Base-by-base conservation (phyloP, 2,888 invertebrate genomes). In the Apoda limacodes region DNA sequence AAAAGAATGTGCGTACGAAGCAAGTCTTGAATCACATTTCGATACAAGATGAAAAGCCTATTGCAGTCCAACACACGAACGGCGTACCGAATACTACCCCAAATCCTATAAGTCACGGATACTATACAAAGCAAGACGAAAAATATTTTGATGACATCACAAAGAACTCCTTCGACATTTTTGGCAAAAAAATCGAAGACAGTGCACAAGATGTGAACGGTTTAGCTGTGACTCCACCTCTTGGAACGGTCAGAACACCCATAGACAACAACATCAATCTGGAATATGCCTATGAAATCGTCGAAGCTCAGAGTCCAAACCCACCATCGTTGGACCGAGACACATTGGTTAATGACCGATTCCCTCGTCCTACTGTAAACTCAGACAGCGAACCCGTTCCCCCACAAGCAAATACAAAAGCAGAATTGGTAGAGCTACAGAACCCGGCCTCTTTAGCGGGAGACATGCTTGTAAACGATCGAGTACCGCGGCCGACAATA, bases 401-500 rank as follows among this genome's bases (percentile, higher is more conserved):
- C 10, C 54, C 57, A 22, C 58, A 60, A 39, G 52, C 50, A 3
- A 59, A 60, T 27, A 52, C 54, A 5, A 64, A 68, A 44, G 66
- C 62, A 1, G 60, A 67, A 27, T 45, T 71, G 17, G 51, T 71
- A 12, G 60, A 69, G 20, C 60, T 50, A 10, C 49, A 59, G 17
- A 72, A 64, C 31, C 75, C 75, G 4, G 69, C 69, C 0, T 74
- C 78, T 6, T 67, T 91, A 25, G 80, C 83, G 20, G 82, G 82
- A 39, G 92, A 90, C 52, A 88, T 87, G 1, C 58, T 85, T 15
- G 86, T 92, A 1, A 92, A 92, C 65, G 90, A 89, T 49, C 81
- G 86, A 39, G 75, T 82, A 22, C 89, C 89, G 9, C 60, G 86
- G 39, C 89, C 89, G 0, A 68, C 83, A 4, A 78, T 88, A 27